Percentiles rank a stretch among this genome's conserved stretches.
Evolutionary conservation across 1,140 invertebrate genomes (phyloP).

Genomic region (Scaptomyza graminum): DNA sequence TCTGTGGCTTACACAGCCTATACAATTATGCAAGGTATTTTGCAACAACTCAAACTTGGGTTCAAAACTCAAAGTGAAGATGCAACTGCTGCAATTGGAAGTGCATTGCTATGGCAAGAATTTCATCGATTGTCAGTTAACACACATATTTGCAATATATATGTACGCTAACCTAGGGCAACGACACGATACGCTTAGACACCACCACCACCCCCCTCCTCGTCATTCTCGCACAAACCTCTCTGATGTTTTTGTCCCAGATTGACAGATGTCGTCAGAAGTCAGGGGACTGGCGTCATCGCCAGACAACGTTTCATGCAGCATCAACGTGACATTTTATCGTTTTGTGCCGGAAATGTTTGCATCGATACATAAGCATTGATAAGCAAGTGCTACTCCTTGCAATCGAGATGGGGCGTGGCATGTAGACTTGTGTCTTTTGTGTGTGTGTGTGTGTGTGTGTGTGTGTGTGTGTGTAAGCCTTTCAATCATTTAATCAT

Average conservation of each 20-base stretch:
- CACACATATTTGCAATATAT: conserved; percentile 74
- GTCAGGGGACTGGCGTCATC: neutral
- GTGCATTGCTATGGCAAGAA: conserved; percentile 55
- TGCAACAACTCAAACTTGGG: conserved; percentile 23
- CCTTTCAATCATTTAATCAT: conserved; percentile 72
- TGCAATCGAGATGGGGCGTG: conserved; percentile 21
- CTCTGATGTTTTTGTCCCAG: neutral
- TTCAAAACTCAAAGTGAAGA: conserved; percentile 5
- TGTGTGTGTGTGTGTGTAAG: conserved; percentile 18
- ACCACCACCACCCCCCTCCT: neutral
- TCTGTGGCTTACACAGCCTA: neutral
- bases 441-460: too few species aligned
- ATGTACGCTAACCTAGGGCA: conserved; percentile 48
- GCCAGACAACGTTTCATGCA: conserved; percentile 16
- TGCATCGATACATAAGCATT: conserved; percentile 67
- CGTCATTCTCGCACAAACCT: neutral
- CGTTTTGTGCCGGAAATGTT: conserved; percentile 75
- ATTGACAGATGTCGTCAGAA: conserved; percentile 64
- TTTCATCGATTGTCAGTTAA: conserved; percentile 73
- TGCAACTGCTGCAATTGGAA: conserved; percentile 42
- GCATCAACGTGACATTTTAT: conserved; percentile 75
- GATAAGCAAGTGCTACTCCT: conserved; percentile 15
- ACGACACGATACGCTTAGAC: conserved; percentile 48
- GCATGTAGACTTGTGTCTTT: neutral
- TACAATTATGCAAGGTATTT: conserved; percentile 77